These are phyloP conservation scores for Atopsyche davidsoni DNA, from an alignment of 1,140 invertebrate species.

Conservation along the genomic window DNA sequence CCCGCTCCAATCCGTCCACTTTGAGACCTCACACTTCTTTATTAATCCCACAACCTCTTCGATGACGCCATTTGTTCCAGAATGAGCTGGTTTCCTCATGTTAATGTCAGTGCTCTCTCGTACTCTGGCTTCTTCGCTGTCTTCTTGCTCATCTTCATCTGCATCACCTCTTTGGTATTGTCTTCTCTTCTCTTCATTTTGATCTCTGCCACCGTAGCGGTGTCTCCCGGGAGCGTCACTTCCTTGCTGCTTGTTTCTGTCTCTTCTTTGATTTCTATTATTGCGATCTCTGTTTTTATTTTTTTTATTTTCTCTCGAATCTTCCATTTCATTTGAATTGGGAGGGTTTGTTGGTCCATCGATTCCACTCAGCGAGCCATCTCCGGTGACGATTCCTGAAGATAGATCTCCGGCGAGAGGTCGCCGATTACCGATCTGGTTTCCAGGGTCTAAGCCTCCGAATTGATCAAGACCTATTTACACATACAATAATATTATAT, in stretches of 20 bases:
- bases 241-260: slow-evolving; percentile 3
- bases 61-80: slow-evolving; percentile 10
- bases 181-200: not conserved
- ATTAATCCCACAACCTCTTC: slow-evolving; percentile 30
- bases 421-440: slow-evolving; percentile 13
- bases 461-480: slow-evolving; percentile 16
- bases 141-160: slow-evolving; percentile 5
- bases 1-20: slow-evolving; percentile 61
- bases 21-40: slow-evolving; percentile 48
- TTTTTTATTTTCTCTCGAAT: not conserved
- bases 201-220: not conserved
- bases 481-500: not conserved
- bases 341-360: slow-evolving; percentile 7
- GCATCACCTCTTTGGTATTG: not conserved
- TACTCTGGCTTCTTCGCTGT: slow-evolving; percentile 5
- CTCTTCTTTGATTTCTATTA: not conserved
- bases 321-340: not conserved
- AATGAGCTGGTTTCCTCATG: not conserved
- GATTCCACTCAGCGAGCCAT: slow-evolving; percentile 22
- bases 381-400: slow-evolving; percentile 14
- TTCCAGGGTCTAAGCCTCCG: slow-evolving; percentile 11
- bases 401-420: slow-evolving; percentile 13
- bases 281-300: not conserved
- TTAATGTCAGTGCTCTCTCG: slow-evolving; percentile 4
- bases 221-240: not conserved